These are phyloP conservation scores for Mirza zaza DNA, from an alignment of 2,113 vertebrate genomes.

Conservation along the genomic window DNA sequence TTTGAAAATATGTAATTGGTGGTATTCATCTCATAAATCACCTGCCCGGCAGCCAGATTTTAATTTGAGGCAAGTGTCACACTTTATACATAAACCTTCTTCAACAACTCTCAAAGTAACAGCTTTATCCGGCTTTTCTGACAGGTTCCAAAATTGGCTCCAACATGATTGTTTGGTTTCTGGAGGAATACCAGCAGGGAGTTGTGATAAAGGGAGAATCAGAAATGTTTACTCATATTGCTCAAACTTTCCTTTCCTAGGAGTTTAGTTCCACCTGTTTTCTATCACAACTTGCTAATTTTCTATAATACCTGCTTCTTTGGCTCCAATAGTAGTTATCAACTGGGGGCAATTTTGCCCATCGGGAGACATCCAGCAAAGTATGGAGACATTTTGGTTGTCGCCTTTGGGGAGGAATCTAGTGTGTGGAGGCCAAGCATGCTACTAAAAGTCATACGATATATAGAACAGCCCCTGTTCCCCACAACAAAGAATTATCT, in stretches of 20 bases:
- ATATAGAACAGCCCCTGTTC: accelerated
- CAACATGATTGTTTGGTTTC: not conserved
- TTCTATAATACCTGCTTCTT: not conserved
- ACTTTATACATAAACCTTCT: not conserved
- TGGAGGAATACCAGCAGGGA: not conserved
- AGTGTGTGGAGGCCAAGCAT: not conserved
- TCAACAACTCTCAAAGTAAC: not conserved
- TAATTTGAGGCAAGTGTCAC: constrained; percentile 10
- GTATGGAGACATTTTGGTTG: not conserved
- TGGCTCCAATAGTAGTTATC: not conserved
- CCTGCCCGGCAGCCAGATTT: not conserved
- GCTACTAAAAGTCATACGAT: not conserved
- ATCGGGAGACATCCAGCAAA: not conserved
- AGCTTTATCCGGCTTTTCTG: not conserved
- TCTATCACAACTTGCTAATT: not conserved
- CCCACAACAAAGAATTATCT: not conserved
- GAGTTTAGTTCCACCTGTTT: not conserved
- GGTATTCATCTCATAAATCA: not conserved
- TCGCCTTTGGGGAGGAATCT: not conserved
- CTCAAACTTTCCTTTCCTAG: not conserved
- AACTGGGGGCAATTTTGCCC: not conserved
- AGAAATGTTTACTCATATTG: not conserved
- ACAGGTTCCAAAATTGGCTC: not conserved
- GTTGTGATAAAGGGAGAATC: not conserved
- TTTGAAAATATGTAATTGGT: not conserved